These are phyloP conservation scores for Leucoma salicis DNA, from an alignment of 2,888 invertebrate species.

Conservation along the genomic window DNA sequence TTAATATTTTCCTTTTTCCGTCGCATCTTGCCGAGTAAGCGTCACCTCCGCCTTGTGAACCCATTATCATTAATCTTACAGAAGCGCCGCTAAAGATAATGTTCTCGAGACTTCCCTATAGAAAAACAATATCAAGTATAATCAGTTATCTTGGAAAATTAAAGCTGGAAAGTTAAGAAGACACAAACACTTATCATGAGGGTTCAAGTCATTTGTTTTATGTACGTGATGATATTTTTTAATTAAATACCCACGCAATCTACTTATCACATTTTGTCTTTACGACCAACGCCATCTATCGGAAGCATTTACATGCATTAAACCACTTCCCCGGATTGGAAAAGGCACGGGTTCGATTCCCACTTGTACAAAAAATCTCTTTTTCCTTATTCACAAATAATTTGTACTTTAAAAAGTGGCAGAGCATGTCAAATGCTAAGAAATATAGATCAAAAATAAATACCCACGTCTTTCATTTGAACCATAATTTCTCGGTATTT, in stretches of 20 bases:
- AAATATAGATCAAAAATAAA: too few species aligned
- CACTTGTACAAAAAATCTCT: too few species aligned
- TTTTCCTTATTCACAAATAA: too few species aligned
- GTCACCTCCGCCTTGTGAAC: slow-evolving; percentile 64
- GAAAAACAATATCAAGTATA: slow-evolving; percentile 61
- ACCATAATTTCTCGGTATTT: too few species aligned
- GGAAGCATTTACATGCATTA: too few species aligned
- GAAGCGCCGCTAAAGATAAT: slow-evolving; percentile 63
- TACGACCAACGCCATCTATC: too few species aligned
- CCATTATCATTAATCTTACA: slow-evolving; percentile 72
- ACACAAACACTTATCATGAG: slow-evolving; percentile 31
- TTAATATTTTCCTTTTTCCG: slow-evolving; percentile 56
- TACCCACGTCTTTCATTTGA: too few species aligned
- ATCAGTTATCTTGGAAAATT: slow-evolving; percentile 47
- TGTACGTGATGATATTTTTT: slow-evolving; percentile 20
- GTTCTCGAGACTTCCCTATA: slow-evolving; percentile 55
- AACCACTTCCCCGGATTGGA: too few species aligned
- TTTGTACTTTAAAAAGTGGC: too few species aligned
- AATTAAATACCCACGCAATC: slow-evolving; percentile 5
- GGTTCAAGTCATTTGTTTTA: slow-evolving; percentile 28
- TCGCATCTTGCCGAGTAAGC: slow-evolving; percentile 41
- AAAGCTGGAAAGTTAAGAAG: slow-evolving; percentile 30
- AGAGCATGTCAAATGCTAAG: too few species aligned
- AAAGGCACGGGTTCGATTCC: too few species aligned
- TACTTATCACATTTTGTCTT: too few species aligned